phyloP scores from a whole-genome alignment of 1,140 invertebrate species.

The Matsumurasca onukii region DNA sequence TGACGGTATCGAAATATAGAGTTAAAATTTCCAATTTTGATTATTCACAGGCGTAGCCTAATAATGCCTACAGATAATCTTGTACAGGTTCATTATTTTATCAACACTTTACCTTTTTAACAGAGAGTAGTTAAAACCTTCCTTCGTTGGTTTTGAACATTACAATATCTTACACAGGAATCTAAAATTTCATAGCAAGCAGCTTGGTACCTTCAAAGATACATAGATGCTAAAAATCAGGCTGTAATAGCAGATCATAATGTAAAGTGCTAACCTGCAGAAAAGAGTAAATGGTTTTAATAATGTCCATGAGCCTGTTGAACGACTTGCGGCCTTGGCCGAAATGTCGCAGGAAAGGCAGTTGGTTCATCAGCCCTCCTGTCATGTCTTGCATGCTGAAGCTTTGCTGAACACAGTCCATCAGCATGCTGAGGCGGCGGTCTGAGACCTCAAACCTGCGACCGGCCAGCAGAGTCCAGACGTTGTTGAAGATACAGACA shows the following conservation, averaged over 20 bases:
- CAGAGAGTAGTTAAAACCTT: no score
- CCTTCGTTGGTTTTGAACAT: no score
- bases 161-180: slow-evolving; percentile 17
- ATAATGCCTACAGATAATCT: no score
- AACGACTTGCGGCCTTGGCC: slow-evolving; percentile 60
- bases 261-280: slow-evolving; percentile 41
- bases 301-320: slow-evolving; percentile 53
- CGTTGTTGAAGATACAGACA: slow-evolving; percentile 64
- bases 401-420: slow-evolving; percentile 55
- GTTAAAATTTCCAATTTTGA: no score
- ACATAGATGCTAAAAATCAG: neutral
- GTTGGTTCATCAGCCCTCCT: slow-evolving; percentile 64
- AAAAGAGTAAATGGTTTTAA: slow-evolving; percentile 18
- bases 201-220: neutral
- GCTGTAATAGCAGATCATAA: neutral
- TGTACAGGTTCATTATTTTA: no score
- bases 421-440: slow-evolving; percentile 51
- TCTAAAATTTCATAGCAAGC: no score
- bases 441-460: slow-evolving; percentile 57
- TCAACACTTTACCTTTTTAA: no score
- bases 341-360: slow-evolving; percentile 63
- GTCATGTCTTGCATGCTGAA: slow-evolving; percentile 63
- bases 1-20: no score
- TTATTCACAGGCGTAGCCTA: no score
- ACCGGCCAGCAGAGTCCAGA: slow-evolving; percentile 67